Conservation (phyloP, 2,113 vertebrate genomes). For the Melozone crissalis region DNA sequence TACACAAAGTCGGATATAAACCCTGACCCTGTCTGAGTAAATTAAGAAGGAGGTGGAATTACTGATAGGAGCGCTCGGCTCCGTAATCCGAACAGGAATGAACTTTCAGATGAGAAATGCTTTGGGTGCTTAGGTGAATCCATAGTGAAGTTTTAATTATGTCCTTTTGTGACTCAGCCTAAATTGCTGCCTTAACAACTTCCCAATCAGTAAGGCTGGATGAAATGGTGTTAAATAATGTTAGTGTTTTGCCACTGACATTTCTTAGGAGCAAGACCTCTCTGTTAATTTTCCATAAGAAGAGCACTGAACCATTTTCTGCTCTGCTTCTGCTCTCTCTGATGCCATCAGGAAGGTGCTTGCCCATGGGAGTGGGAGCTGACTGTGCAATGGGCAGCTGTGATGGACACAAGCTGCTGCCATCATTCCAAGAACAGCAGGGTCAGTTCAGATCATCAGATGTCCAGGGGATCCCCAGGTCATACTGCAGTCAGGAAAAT, state of each 20-base stretch:
- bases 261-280: background rate
- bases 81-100: background rate
- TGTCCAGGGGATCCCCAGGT: background rate
- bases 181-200: background rate
- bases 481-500: rapidly evolving
- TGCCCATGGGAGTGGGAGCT: rapidly evolving
- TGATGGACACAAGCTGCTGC: background rate
- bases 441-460: rapidly evolving
- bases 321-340: background rate
- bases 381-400: background rate
- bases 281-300: background rate
- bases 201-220: background rate
- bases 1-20: background rate
- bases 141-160: conserved; percentile 9
- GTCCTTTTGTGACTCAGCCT: background rate
- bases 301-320: background rate
- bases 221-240: background rate
- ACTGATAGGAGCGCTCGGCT: background rate
- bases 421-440: background rate
- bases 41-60: conserved; percentile 3
- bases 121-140: background rate
- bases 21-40: background rate
- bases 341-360: background rate
- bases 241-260: background rate
- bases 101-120: background rate